Percentiles rank a stretch among this genome's conserved stretches.
These are phyloP conservation scores for Chaenocephalus aceratus DNA, from an alignment of 2,113 vertebrate species.

Conservation along the genomic window DNA sequence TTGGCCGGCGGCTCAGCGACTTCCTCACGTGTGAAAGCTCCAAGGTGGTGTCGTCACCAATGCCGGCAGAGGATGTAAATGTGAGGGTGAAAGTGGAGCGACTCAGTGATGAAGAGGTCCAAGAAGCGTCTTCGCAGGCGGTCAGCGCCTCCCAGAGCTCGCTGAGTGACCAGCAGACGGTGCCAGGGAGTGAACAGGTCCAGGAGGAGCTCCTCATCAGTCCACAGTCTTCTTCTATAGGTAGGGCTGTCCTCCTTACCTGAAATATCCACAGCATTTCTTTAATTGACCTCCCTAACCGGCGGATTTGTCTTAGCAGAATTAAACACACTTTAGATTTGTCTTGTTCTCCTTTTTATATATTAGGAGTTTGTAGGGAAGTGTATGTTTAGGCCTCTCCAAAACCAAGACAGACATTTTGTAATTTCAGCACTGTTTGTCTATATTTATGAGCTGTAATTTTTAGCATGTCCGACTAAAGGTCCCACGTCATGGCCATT, in stretches of 20 bases:
- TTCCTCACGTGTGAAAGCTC: conserved; percentile 96
- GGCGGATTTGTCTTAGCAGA: background rate
- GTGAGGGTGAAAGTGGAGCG: conserved; percentile 96
- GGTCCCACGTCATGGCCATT: too few species aligned
- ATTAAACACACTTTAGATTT: background rate
- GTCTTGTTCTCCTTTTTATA: background rate
- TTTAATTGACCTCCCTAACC: too few species aligned
- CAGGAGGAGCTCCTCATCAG: conserved; percentile 99
- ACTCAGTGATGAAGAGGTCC: conserved; percentile 96
- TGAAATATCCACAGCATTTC: background rate
- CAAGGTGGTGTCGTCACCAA: conserved; percentile 85
- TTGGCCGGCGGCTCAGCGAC: conserved; percentile 87
- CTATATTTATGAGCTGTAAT: background rate
- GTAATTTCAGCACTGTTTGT: background rate
- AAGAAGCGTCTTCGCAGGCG: conserved; percentile 94
- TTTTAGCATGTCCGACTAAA: background rate
- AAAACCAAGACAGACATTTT: background rate
- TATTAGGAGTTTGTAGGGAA: background rate
- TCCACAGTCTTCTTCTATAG: conserved; percentile 98
- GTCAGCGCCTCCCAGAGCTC: conserved; percentile 97
- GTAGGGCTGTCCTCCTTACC: conserved; percentile 73
- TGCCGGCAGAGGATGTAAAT: conserved; percentile 92
- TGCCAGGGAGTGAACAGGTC: conserved; percentile 96
- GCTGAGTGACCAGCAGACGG: conserved; percentile 97
- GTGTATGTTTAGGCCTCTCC: background rate